Evolutionary conservation across 1,140 invertebrate genomes (phyloP).

Genomic region (Drosophila burlai): DNA sequence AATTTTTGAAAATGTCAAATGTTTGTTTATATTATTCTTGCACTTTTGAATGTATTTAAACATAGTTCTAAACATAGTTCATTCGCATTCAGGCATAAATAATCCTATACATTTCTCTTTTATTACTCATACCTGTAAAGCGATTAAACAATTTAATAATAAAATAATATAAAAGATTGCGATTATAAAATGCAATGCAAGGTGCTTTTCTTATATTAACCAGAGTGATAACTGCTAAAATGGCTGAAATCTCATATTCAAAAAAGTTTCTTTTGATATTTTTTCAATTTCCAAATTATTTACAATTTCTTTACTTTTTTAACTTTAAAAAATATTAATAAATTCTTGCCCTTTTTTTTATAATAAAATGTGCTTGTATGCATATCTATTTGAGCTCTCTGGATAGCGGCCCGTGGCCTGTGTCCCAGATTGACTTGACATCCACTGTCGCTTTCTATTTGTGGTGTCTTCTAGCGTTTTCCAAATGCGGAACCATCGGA

Average conservation of each 20-base stretch:
- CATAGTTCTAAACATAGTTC: not conserved
- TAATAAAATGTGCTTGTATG: not conserved
- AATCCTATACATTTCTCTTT: not conserved
- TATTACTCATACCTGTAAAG: not conserved
- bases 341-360: not conserved
- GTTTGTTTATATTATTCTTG: not conserved
- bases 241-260: not conserved
- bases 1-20: not conserved
- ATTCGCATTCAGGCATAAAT: not conserved
- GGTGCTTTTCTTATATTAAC: no score
- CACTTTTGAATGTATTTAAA: not conserved
- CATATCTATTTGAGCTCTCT: not conserved
- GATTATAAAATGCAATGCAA: not conserved
- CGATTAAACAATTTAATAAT: not conserved
- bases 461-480: constrained; percentile 51
- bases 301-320: not conserved
- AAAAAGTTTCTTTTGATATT: not conserved
- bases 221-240: not conserved
- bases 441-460: constrained; percentile 29
- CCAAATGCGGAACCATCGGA: constrained; percentile 30
- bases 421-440: constrained; percentile 33
- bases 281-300: not conserved
- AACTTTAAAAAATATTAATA: not conserved
- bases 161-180: not conserved
- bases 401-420: not conserved